Evolutionary conservation across 2,797 vertebrate species (phyloP).

Genomic region (Eleutherodactylus coqui): DNA sequence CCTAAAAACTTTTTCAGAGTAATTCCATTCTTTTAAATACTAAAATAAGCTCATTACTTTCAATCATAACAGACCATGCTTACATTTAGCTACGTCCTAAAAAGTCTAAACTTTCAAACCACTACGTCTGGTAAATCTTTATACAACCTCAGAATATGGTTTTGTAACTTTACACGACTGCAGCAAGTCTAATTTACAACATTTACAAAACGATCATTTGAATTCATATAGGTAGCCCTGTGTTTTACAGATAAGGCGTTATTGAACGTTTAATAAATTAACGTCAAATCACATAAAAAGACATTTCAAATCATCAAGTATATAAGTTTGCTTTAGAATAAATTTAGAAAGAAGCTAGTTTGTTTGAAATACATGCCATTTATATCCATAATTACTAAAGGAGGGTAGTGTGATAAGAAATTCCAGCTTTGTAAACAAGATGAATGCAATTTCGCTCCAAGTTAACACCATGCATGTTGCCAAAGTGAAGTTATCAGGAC

Average conservation of each 20-base stretch:
- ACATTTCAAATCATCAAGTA: background rate
- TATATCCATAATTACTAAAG: slow-evolving; percentile 19
- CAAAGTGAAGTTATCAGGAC: no score
- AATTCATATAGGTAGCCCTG: slow-evolving; percentile 1
- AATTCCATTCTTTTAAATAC: background rate
- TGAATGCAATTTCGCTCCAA: no score
- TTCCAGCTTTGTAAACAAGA: no score
- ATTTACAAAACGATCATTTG: background rate
- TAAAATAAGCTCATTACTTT: no score
- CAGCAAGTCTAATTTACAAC: background rate
- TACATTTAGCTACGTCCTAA: no score
- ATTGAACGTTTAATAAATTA: slow-evolving; percentile 32
- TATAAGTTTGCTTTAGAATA: background rate
- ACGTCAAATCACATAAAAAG: background rate
- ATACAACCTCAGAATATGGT: background rate
- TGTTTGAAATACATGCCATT: slow-evolving; percentile 22
- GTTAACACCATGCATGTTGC: no score
- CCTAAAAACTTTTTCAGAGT: background rate
- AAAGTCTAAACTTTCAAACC: background rate
- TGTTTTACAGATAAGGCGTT: slow-evolving; percentile 31
- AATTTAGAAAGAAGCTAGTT: background rate
- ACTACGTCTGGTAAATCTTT: background rate
- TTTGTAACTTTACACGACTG: background rate
- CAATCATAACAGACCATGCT: no score
- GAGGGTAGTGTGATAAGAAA: background rate